A percentile compares a stretch with the other conserved stretches of the same genome.
Evolutionary conservation across 2,888 invertebrate species (phyloP).

Genomic region (Stenurella melanura): DNA sequence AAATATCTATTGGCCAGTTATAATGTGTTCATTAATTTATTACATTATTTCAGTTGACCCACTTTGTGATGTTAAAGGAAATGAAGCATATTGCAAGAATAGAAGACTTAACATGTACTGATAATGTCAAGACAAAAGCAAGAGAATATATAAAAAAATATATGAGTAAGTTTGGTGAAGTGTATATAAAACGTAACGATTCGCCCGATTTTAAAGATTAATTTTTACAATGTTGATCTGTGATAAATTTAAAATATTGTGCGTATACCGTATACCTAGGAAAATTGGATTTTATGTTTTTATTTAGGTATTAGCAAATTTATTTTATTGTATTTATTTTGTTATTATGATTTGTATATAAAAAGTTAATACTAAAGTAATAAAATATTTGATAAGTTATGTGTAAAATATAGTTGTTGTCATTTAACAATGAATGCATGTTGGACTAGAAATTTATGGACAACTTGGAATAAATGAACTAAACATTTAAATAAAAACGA

Average conservation of each 20-base stretch:
- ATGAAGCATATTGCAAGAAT: conserved; percentile 92
- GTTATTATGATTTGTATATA: conserved; percentile 33
- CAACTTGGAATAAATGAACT: not conserved
- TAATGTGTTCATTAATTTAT: not conserved
- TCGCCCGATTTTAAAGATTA: conserved; percentile 72
- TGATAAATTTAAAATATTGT: conserved; percentile 43
- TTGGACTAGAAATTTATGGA: not conserved
- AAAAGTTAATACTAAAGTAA: conserved; percentile 16
- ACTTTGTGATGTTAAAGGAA: conserved; percentile 96
- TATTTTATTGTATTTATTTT: conserved; percentile 31
- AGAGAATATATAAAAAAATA: conserved; percentile 96
- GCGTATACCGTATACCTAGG: not conserved
- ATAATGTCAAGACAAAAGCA: conserved; percentile 95
- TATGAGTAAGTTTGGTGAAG: conserved; percentile 94
- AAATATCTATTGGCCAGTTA: not conserved
- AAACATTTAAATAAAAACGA: not conserved
- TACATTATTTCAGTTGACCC: conserved; percentile 84
- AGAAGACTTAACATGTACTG: conserved; percentile 90
- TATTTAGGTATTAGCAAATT: conserved; percentile 11
- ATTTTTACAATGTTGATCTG: conserved; percentile 48
- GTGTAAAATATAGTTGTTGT: conserved; percentile 4
- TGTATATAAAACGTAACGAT: conserved; percentile 83
- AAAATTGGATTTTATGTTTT: conserved; percentile 12
- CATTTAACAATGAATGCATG: not conserved
- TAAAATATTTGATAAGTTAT: conserved; percentile 18